Evolutionary conservation across 1,140 invertebrate species (phyloP).

Genomic region (Sinella curviseta): DNA sequence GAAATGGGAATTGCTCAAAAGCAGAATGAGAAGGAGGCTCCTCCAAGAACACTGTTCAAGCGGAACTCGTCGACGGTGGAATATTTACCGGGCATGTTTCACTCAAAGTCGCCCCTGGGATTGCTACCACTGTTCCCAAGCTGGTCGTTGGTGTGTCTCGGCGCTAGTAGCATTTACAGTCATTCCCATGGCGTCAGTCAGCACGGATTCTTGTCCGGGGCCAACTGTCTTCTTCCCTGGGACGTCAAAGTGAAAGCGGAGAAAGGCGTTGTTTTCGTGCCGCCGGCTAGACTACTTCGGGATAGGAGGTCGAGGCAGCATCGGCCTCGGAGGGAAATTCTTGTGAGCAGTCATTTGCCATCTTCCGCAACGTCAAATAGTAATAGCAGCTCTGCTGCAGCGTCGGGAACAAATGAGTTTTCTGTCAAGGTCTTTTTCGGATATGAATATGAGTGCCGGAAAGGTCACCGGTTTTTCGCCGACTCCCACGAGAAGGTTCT

Average conservation of each 20-base stretch:
- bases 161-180: slow-evolving; percentile 63
- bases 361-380: not conserved
- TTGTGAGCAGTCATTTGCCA: slow-evolving; percentile 12
- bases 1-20: not conserved
- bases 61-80: slow-evolving; percentile 58
- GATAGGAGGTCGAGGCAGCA: slow-evolving; percentile 23
- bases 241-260: slow-evolving; percentile 74
- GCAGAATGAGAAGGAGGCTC: not conserved
- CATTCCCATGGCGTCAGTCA: slow-evolving; percentile 60
- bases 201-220: slow-evolving; percentile 80
- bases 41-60: not conserved
- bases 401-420: slow-evolving; percentile 64
- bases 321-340: slow-evolving; percentile 30
- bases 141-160: slow-evolving; percentile 88
- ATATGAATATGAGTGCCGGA: slow-evolving; percentile 93
- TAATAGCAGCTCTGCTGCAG: slow-evolving; percentile 31
- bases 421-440: slow-evolving; percentile 94
- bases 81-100: slow-evolving; percentile 87
- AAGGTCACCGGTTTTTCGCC: slow-evolving; percentile 94
- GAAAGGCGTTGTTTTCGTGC: slow-evolving; percentile 40
- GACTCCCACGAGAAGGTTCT: slow-evolving; percentile 82
- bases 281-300: slow-evolving; percentile 28
- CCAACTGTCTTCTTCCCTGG: slow-evolving; percentile 87
- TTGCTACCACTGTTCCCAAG: slow-evolving; percentile 86
- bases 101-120: slow-evolving; percentile 71